Base-by-base conservation (phyloP, 2,888 invertebrate genomes). In the Panopea generosa region DNA sequence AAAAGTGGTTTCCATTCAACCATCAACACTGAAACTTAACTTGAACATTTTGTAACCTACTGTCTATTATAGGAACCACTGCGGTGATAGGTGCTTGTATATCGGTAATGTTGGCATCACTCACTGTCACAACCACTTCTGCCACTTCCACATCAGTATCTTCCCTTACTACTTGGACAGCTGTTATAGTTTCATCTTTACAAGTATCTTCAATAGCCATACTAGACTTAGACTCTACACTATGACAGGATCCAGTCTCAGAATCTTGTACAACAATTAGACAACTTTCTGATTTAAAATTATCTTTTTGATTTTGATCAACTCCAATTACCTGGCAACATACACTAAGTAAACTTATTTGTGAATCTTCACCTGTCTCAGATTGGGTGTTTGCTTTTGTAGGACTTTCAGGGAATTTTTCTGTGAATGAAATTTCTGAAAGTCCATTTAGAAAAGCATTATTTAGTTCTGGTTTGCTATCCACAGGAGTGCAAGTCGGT, bases 391-490 rank as follows among this genome's bases (percentile, higher is more conserved):
- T 11, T 7, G 33, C 33, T 7, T 7, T 33, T 33, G 33, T 11
- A 33, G 11, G 11, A 33, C 33, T 33, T 33, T 33, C 33, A 7
- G 33, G 4, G 6, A 33, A 33, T 11, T 33, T 11, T 7, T 33
- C 33, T 33, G 33, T 11, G 4, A 11, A 33, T 7, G 33, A 33
- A 33, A 4, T 20, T n/a, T 70, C 57, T 18, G 63, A 40, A 27
- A 22, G 11, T 20, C 56, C 61, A 26, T 38, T 24, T 2, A 73
- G 47, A 61, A 81, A 77, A 3, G 81, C 81, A 49, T 70, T 70
- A 47, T 77, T 75, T 3, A 75, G 50, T 49, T 55, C 52, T 9
- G 75, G 68, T 45, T 63, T 81, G 45, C 72, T 81, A 18, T 77
- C 77, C 24, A 27, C 61, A 18, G 50, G 33, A 47, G 18, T 29